Percentiles rank a stretch among this genome's conserved stretches.
Evolutionary conservation across 2,797 vertebrate species (phyloP).

Genomic region (Dermochelys coriacea): DNA sequence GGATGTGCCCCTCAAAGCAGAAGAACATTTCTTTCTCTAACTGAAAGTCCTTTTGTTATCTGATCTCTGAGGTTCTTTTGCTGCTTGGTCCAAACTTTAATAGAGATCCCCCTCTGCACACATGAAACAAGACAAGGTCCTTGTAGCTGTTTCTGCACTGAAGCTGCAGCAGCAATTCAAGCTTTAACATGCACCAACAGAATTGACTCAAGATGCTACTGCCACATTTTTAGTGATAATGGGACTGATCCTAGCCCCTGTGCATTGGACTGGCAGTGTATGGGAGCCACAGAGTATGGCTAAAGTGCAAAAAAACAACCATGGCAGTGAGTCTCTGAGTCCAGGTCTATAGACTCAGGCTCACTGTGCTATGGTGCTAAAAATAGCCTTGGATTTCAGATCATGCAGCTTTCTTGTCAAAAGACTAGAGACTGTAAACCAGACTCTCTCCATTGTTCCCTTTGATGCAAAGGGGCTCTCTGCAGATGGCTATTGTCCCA

Average conservation of each 20-base stretch:
- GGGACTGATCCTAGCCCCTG: not conserved
- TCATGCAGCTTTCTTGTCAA: not conserved
- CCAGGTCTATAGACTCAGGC: too few relatives aligned
- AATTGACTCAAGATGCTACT: not conserved
- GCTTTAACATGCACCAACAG: not conserved
- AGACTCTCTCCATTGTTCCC: not conserved
- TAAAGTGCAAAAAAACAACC: not conserved
- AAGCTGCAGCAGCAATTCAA: not conserved
- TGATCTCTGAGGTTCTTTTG: not conserved
- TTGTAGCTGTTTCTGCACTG: not conserved
- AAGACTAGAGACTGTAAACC: not conserved
- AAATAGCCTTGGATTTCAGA: too few relatives aligned
- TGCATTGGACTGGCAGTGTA: not conserved
- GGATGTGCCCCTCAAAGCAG: not conserved
- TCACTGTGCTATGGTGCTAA: too few relatives aligned
- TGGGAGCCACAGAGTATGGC: not conserved
- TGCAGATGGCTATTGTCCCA: not conserved
- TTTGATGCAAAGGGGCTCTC: not conserved
- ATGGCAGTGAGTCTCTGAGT: too few relatives aligned
- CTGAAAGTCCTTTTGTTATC: not conserved
- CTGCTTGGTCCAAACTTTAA: not conserved
- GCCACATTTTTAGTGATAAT: not conserved
- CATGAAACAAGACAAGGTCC: not conserved
- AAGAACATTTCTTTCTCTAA: not conserved
- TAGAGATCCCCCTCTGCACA: conserved; percentile 5